A percentile compares a stretch with the other conserved stretches of the same genome.
Conservation (phyloP, 2,888 invertebrate species). For the Drosophila peninsularis region DNA sequence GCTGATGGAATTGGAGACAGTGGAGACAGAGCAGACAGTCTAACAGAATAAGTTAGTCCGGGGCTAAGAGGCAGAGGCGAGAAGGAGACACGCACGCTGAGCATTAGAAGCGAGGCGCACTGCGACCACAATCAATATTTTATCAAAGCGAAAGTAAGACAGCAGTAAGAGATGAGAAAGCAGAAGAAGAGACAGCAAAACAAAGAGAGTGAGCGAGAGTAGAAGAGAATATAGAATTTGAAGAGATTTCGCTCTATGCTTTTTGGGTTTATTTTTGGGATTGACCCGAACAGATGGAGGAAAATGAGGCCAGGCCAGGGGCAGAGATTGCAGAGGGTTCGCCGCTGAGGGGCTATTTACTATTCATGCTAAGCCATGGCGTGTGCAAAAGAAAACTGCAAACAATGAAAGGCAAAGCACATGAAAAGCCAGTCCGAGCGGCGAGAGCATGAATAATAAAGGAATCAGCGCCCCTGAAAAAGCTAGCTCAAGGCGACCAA, state of each 20-base stretch:
- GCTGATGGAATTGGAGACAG: conserved; percentile 16
- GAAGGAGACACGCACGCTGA: conserved; percentile 63
- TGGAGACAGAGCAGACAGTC: conserved; percentile 8
- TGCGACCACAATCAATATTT: conserved; percentile 75
- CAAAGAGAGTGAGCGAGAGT: not conserved
- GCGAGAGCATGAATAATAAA: conserved; percentile 69
- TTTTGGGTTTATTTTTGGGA: conserved; percentile 26
- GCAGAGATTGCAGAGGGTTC: conserved; percentile 3
- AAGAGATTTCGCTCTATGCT: conserved; percentile 10
- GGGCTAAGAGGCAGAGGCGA: conserved; percentile 2
- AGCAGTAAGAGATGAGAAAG: conserved; percentile 16
- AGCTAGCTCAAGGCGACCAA: conserved; percentile 55
- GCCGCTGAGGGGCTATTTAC: conserved; percentile 57
- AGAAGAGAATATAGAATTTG: conserved; percentile 21
- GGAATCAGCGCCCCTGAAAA: conserved; percentile 71
- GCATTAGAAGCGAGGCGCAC: conserved; percentile 54
- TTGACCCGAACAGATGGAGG: conserved; percentile 24
- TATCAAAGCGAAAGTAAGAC: conserved; percentile 64
- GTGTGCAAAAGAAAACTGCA: conserved; percentile 73
- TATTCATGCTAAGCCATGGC: conserved; percentile 76
- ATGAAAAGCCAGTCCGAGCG: conserved; percentile 62
- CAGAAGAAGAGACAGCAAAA: not conserved
- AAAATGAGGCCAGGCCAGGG: not conserved
- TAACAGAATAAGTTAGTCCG: conserved; percentile 13
- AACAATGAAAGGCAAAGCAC: conserved; percentile 65